phyloP scores from a whole-genome alignment of 2,113 vertebrate genomes.

The crab-eating macaque (Macaca fascicularis) region DNA sequence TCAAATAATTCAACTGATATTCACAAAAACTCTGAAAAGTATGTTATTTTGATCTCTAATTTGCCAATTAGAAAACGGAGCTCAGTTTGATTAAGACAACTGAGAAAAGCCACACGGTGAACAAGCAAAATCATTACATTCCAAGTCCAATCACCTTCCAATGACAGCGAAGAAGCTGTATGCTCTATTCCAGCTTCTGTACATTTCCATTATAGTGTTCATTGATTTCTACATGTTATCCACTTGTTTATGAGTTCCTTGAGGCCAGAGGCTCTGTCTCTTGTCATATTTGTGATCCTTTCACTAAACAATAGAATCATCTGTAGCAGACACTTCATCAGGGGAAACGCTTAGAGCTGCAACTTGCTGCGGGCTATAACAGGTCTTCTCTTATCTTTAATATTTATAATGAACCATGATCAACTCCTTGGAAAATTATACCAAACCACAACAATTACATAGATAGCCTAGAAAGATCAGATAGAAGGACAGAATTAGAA shows the following conservation, averaged over 20 bases:
- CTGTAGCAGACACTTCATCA: neutral
- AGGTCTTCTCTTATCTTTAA: neutral
- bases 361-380: neutral
- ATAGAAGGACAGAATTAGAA: no score
- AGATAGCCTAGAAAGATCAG: neutral
- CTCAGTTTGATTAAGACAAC: neutral
- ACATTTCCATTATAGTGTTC: neutral
- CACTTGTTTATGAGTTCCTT: neutral
- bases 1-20: neutral
- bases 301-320: neutral
- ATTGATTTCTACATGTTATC: neutral
- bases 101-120: neutral
- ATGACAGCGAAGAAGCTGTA: neutral
- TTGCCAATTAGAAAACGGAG: neutral
- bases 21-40: neutral
- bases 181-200: neutral
- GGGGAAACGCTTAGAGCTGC: neutral
- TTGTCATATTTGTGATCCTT: neutral
- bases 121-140: neutral
- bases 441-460: neutral
- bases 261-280: neutral
- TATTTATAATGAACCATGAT: neutral
- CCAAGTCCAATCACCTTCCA: neutral
- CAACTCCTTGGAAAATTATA: neutral
- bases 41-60: neutral